Evolutionary conservation across 2,888 invertebrate species (phyloP).

Genomic region (Liopterus haemorrhoidalis): DNA sequence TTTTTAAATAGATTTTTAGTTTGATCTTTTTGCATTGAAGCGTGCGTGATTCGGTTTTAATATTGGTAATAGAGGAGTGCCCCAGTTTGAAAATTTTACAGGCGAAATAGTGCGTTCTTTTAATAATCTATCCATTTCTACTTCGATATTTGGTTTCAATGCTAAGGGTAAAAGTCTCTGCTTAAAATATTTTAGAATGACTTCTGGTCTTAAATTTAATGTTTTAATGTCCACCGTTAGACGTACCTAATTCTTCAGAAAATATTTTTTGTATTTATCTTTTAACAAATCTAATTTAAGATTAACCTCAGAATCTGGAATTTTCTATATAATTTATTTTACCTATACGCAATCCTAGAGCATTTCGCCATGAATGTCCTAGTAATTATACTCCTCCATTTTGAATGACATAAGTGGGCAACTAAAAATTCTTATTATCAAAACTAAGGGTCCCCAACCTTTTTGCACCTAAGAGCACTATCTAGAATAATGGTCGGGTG

Average conservation of each 20-base stretch:
- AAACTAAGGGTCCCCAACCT: too few species aligned
- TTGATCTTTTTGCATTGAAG: too few species aligned
- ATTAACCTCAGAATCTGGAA: not conserved
- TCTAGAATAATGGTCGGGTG: too few species aligned
- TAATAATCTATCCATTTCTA: slow-evolving; percentile 27
- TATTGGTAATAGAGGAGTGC: not conserved
- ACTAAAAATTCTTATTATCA: not conserved
- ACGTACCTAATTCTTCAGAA: slow-evolving; percentile 4
- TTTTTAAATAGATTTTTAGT: too few species aligned
- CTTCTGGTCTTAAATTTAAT: slow-evolving; percentile 3
- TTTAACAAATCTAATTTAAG: not conserved
- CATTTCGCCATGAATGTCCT: not conserved
- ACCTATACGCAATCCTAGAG: too few species aligned
- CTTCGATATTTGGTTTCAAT: slow-evolving; percentile 30
- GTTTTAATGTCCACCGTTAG: not conserved
- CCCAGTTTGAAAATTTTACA: slow-evolving; percentile 5
- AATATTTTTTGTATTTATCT: not conserved
- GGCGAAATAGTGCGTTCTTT: too few species aligned
- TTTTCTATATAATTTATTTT: not conserved
- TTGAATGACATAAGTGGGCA: slow-evolving; percentile 1
- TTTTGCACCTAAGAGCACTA: too few species aligned
- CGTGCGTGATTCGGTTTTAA: too few species aligned
- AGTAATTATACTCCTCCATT: not conserved
- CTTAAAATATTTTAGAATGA: slow-evolving; percentile 23
- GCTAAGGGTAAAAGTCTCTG: slow-evolving; percentile 32